These are phyloP conservation scores for Drosophila testacea DNA, from an alignment of 2,888 invertebrate species.

Conservation along the genomic window DNA sequence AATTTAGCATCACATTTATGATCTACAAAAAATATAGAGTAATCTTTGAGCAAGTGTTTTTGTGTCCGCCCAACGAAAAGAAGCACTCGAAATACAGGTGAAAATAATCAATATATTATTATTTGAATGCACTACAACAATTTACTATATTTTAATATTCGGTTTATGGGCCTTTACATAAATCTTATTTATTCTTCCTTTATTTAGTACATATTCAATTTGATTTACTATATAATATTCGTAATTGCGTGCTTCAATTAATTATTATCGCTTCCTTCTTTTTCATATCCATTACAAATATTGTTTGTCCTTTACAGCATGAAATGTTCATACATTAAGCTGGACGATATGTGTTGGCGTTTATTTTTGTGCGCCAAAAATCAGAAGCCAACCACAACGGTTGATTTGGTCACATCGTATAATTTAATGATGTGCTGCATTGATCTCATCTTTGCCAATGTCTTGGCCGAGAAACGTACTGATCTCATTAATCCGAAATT, in stretches of 20 bases:
- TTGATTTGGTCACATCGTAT: slow-evolving; percentile 97
- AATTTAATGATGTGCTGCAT: slow-evolving; percentile 96
- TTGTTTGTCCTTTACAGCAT: slow-evolving; percentile 15
- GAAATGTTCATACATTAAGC: slow-evolving; percentile 90
- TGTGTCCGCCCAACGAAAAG: slow-evolving; percentile 86
- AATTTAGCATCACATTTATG: slow-evolving; percentile 97
- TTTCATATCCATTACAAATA: background rate
- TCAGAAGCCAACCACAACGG: slow-evolving; percentile 93
- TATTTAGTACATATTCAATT: too few species aligned
- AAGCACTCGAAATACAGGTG: slow-evolving; percentile 84
- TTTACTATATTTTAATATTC: too few species aligned
- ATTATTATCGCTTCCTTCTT: background rate
- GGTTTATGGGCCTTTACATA: too few species aligned
- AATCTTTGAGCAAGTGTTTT: slow-evolving; percentile 94
- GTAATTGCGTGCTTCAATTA: too few species aligned
- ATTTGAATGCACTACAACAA: too few species aligned
- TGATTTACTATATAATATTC: too few species aligned
- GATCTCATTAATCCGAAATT: slow-evolving; percentile 95
- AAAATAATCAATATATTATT: background rate
- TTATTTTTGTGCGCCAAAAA: slow-evolving; percentile 95
- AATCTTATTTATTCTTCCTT: too few species aligned
- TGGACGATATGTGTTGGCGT: slow-evolving; percentile 98
- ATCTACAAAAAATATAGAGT: slow-evolving; percentile 96
- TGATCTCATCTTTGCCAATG: slow-evolving; percentile 96
- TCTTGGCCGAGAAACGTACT: slow-evolving; percentile 90